These are phyloP conservation scores for Pediacus dermestoides DNA, from an alignment of 2,888 invertebrate species.

Conservation along the genomic window DNA sequence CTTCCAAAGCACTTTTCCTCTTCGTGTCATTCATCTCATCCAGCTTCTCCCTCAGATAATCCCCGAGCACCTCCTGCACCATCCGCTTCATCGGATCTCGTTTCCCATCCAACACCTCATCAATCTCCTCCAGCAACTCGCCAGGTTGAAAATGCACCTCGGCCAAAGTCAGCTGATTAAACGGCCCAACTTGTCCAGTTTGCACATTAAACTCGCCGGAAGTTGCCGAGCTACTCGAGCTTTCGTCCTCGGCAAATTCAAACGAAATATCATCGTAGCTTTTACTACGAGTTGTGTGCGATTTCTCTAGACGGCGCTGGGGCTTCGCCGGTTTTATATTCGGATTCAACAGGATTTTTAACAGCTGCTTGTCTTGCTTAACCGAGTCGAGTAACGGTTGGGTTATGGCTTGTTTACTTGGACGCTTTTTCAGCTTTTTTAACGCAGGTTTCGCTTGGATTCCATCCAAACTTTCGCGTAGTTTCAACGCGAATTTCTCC, in stretches of 20 bases:
- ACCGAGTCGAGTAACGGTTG: slow-evolving; percentile 37
- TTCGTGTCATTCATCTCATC: slow-evolving; percentile 7
- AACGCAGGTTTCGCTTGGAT: slow-evolving; percentile 34
- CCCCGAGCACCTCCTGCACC: neutral
- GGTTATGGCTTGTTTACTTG: slow-evolving; percentile 33
- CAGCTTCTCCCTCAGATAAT: slow-evolving; percentile 13
- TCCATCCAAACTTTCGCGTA: slow-evolving; percentile 36
- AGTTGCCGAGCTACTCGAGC: slow-evolving; percentile 19
- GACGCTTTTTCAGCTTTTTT: slow-evolving; percentile 27
- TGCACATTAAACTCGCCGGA: slow-evolving; percentile 29
- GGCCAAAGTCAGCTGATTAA: neutral
- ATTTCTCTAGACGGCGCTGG: neutral
- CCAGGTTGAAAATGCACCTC: no score
- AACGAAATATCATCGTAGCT: slow-evolving; percentile 34
- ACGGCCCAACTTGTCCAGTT: slow-evolving; percentile 18
- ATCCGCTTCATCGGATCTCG: neutral
- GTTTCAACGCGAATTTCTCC: slow-evolving; percentile 36
- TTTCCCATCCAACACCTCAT: neutral
- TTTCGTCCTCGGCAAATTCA: slow-evolving; percentile 18
- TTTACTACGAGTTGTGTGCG: slow-evolving; percentile 22
- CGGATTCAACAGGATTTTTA: slow-evolving; percentile 27
- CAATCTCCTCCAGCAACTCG: neutral
- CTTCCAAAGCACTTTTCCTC: neutral
- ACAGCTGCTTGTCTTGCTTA: slow-evolving; percentile 30
- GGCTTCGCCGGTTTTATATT: slow-evolving; percentile 14